Evolutionary conservation across 2,888 invertebrate species (phyloP).

Genomic region (Aporophyla lueneburgensis): DNA sequence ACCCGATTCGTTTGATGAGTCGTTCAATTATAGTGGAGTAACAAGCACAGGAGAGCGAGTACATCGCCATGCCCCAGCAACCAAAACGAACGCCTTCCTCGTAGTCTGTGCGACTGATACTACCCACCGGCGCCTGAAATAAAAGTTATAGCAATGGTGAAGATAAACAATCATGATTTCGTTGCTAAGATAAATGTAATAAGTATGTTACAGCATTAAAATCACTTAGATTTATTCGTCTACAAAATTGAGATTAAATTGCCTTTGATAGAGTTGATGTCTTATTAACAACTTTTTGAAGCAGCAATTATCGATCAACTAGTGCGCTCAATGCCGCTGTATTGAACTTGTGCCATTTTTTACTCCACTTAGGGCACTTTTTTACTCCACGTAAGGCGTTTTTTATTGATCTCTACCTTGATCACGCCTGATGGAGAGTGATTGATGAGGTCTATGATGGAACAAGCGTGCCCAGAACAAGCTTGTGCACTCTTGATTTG

Average conservation of each 20-base stretch:
- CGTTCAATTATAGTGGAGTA: slow-evolving; percentile 97
- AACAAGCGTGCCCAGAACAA: too few species aligned
- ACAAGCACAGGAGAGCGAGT: slow-evolving; percentile 97
- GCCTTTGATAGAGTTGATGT: background rate
- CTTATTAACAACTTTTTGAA: background rate
- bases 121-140: slow-evolving; percentile 93
- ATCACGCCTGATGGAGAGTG: too few species aligned
- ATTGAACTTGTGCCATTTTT: background rate
- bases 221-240: background rate
- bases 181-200: slow-evolving; percentile 1
- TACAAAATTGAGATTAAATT: background rate
- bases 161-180: background rate
- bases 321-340: background rate
- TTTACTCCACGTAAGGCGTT: background rate
- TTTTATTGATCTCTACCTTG: too few species aligned
- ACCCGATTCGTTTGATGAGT: slow-evolving; percentile 94
- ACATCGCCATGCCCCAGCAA: slow-evolving; percentile 99
- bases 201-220: background rate
- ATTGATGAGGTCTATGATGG: too few species aligned
- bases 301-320: background rate
- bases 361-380: background rate
- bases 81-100: slow-evolving; percentile 98
- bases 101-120: slow-evolving; percentile 92
- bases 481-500: too few species aligned
- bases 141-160: slow-evolving; percentile 65